Conservation (phyloP, 2,888 invertebrate species). For the Macaria liturata region DNA sequence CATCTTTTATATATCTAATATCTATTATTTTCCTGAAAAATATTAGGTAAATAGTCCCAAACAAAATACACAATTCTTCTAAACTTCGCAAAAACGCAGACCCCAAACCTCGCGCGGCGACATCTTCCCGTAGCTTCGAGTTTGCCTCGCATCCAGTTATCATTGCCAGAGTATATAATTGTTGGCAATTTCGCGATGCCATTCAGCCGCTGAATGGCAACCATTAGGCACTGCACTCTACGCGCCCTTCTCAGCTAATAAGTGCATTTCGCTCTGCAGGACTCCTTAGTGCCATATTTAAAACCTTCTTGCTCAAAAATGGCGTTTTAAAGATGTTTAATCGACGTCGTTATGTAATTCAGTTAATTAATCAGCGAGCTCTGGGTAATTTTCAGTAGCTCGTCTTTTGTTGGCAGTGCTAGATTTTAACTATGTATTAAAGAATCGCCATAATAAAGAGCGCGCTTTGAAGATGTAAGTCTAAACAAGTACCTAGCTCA, state of each 20-base stretch:
- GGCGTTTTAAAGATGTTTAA: slow-evolving; percentile 38
- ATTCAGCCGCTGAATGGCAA: slow-evolving; percentile 78
- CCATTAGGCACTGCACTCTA: slow-evolving; percentile 77
- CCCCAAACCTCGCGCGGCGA: slow-evolving; percentile 5
- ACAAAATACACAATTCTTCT: too few species aligned
- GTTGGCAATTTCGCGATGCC: slow-evolving; percentile 79
- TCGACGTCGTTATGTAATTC: slow-evolving; percentile 36
- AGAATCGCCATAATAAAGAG: too few species aligned
- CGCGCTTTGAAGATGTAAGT: too few species aligned
- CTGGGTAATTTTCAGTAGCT: background rate
- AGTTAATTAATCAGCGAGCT: slow-evolving; percentile 30
- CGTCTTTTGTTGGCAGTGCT: too few species aligned
- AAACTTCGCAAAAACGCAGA: too few species aligned
- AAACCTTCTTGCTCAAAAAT: slow-evolving; percentile 60
- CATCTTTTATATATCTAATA: too few species aligned
- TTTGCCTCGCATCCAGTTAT: slow-evolving; percentile 77
- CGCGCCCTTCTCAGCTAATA: slow-evolving; percentile 77
- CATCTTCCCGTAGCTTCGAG: slow-evolving; percentile 40
- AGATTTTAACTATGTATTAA: too few species aligned
- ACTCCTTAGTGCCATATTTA: slow-evolving; percentile 76
- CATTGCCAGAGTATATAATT: slow-evolving; percentile 81
- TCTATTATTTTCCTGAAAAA: too few species aligned
- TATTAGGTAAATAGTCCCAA: too few species aligned
- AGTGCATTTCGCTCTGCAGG: slow-evolving; percentile 80
- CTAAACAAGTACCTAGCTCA: too few species aligned